Evolutionary conservation across 2,888 invertebrate species (phyloP), one percentile per base, ranked within the genome.

Genomic region (Eupithecia abbreviata): DNA sequence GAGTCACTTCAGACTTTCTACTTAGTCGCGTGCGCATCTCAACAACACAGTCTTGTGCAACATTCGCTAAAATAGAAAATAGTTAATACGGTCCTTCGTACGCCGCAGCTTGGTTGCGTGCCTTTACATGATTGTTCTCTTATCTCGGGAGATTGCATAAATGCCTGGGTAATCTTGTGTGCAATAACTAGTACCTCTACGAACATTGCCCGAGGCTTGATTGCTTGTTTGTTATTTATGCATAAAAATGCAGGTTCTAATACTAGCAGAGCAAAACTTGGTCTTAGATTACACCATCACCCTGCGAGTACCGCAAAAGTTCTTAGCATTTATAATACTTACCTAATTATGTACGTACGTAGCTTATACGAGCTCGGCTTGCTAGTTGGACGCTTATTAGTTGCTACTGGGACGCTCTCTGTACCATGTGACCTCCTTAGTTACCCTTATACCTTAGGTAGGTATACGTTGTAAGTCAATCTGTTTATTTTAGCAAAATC

Each of bases 1-100:
- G 91, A 91, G 88, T 92, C 91, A 92, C 83, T 88, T 86, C 86
- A 82, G 84, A 91, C 93, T 93, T 93, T 94, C 94, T 93, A 94
- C 86, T 81, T 71, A 78, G 81, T 89, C 86, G 89, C 88, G 84
- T 90, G 90, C 87, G 88, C 86, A 81, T 89, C 84, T 90, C 87
- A 88, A 87, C 83, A 73, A 75, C 83, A 88, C 87, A 85, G 83
- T 83, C 88, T 93, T 92, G 91, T 90, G 90, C 91, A 93, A 92
- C 86, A 79, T 85, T 88, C 85, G 90, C 89, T 91, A 91, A 93
- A 92, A 92, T 91, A 91, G 93, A 93, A 93, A 93, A 91, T 87
- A 84, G 85, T 82, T 86, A 87, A 87, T 84, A 81, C 80, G 77
- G 83, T 88, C 87, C 88, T 88, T 86, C 71, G 74, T 83, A 78